These are phyloP conservation scores for Nematolebias whitei DNA, from an alignment of 2,113 vertebrate genomes.

Conservation along the genomic window DNA sequence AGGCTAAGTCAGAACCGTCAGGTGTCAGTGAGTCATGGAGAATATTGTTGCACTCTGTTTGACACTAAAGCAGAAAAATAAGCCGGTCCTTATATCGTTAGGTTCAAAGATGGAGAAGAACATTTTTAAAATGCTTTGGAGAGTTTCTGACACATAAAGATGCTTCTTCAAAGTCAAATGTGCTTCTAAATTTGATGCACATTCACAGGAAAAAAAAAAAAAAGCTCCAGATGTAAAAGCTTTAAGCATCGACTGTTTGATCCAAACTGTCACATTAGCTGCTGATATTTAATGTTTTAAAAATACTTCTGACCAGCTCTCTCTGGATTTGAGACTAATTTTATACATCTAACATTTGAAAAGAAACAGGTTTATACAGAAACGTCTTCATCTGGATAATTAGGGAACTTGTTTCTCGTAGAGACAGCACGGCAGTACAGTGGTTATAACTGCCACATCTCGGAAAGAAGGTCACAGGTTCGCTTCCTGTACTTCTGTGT, in stretches of 20 bases:
- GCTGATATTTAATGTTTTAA: slow-evolving; percentile 2
- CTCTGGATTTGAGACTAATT: not conserved
- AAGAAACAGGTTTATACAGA: too few species aligned
- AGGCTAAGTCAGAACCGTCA: slow-evolving; percentile 5
- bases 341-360: too few species aligned
- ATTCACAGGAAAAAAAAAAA: slow-evolving; percentile 24
- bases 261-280: slow-evolving; percentile 24
- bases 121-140: slow-evolving; percentile 6
- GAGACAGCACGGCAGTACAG: too few species aligned
- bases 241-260: slow-evolving; percentile 12
- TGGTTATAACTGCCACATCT: too few species aligned
- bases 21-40: not conserved
- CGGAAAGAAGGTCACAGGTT: too few species aligned
- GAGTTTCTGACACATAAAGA: slow-evolving; percentile 19
- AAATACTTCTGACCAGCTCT: not conserved
- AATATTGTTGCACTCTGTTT: slow-evolving; percentile 15
- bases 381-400: too few species aligned
- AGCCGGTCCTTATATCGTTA: not conserved
- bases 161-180: slow-evolving; percentile 29
- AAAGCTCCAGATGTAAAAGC: slow-evolving; percentile 4
- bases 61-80: slow-evolving; percentile 19
- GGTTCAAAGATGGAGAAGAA: slow-evolving; percentile 27
- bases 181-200: slow-evolving; percentile 23
- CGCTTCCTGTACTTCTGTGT: too few species aligned
- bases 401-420: too few species aligned